Evolutionary conservation across 2,797 vertebrate species (phyloP).

Genomic region (Rhodeus uyekii): DNA sequence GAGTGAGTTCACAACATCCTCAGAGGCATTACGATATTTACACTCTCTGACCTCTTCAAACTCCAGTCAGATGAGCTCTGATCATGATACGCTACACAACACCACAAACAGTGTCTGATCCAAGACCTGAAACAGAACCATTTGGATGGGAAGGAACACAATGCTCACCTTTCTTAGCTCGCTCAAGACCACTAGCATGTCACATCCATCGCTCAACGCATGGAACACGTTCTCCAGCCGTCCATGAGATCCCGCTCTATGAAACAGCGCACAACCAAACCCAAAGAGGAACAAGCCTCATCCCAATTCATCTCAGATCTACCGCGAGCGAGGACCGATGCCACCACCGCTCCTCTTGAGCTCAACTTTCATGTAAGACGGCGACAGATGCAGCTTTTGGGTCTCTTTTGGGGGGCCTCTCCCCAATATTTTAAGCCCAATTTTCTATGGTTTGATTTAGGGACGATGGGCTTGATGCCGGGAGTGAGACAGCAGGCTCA

Average conservation of each 20-base stretch:
- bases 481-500: slow-evolving; percentile 79
- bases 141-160: slow-evolving; percentile 47
- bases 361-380: slow-evolving; percentile 77
- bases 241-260: slow-evolving; percentile 25
- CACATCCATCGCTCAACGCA: slow-evolving; percentile 23
- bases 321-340: slow-evolving; percentile 40
- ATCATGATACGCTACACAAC: not conserved
- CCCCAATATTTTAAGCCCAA: slow-evolving; percentile 76
- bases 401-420: slow-evolving; percentile 76
- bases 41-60: not conserved
- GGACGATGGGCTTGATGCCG: slow-evolving; percentile 65
- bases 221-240: slow-evolving; percentile 18
- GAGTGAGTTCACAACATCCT: slow-evolving; percentile 36
- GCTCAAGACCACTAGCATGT: slow-evolving; percentile 52
- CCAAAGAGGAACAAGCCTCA: slow-evolving; percentile 32
- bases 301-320: slow-evolving; percentile 42
- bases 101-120: not conserved
- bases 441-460: slow-evolving; percentile 70
- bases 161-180: slow-evolving; percentile 72
- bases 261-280: slow-evolving; percentile 31
- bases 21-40: slow-evolving; percentile 39
- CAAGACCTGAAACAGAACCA: slow-evolving; percentile 8
- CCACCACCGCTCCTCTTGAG: slow-evolving; percentile 65
- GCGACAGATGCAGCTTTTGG: slow-evolving; percentile 76
- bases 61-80: not conserved